These are phyloP conservation scores for Ctenoplectra terminalis DNA, from an alignment of 1,140 invertebrate genomes.

Conservation along the genomic window DNA sequence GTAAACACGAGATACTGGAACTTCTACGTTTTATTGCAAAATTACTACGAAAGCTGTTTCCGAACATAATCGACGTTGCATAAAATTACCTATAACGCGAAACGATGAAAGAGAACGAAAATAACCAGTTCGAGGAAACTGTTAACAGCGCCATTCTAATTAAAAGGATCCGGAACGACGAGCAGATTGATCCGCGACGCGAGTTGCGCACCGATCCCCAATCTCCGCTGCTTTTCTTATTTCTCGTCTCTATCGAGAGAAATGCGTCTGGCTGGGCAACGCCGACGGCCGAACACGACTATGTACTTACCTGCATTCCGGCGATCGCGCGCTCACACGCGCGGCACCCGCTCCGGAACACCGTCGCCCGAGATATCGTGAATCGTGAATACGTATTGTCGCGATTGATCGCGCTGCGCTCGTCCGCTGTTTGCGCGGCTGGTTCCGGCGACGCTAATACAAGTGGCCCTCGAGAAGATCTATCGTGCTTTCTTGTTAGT, in stretches of 20 bases:
- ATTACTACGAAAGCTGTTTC: background rate
- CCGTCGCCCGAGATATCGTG: constrained; percentile 15
- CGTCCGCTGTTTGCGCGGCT: background rate
- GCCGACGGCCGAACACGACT: constrained; percentile 52
- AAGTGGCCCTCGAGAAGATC: constrained; percentile 8
- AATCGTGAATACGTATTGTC: constrained; percentile 46
- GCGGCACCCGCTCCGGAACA: constrained; percentile 9
- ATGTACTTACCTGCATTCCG: constrained; percentile 56
- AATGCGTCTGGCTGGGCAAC: constrained; percentile 23
- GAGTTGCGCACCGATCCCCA: background rate
- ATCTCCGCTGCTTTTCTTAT: background rate
- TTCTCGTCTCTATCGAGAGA: constrained; percentile 48
- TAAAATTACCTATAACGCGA: no score
- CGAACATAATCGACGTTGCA: no score
- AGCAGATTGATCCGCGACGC: background rate
- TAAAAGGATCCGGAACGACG: background rate
- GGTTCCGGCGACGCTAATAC: constrained; percentile 23
- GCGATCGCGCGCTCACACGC: constrained; percentile 17
- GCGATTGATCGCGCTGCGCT: constrained; percentile 41
- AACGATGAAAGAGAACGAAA: no score
- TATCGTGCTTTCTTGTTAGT: constrained; percentile 36
- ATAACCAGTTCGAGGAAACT: no score
- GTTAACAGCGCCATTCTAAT: background rate
- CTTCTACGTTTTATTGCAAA: background rate
- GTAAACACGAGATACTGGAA: background rate